A percentile compares a stretch with the other conserved stretches of the same genome.
Evolutionary conservation across 2,797 vertebrate species (phyloP).

Genomic region (Melanotaenia nigrans): DNA sequence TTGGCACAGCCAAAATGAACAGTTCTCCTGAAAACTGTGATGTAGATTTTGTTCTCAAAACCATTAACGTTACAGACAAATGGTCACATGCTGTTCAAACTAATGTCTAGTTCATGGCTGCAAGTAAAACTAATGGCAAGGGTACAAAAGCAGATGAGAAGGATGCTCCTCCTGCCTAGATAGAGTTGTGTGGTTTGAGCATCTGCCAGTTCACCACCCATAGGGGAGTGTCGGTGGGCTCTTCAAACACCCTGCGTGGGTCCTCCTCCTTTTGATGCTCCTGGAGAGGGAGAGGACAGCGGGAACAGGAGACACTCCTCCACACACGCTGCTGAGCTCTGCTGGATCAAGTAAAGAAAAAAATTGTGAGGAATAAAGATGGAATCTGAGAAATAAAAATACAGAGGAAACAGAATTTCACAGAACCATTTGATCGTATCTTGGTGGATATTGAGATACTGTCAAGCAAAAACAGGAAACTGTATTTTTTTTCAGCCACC

Average conservation of each 20-base stretch:
- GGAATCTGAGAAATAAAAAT: slow-evolving; percentile 15
- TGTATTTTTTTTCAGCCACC: not conserved
- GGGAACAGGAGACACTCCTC: slow-evolving; percentile 75
- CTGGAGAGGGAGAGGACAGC: slow-evolving; percentile 78
- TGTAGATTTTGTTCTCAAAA: not conserved
- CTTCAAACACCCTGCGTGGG: slow-evolving; percentile 83
- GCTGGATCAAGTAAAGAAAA: slow-evolving; percentile 57
- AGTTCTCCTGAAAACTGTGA: not conserved
- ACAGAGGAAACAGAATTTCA: slow-evolving; percentile 11
- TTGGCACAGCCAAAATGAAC: not conserved
- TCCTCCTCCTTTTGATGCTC: slow-evolving; percentile 84
- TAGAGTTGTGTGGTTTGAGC: slow-evolving; percentile 81
- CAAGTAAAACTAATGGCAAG: slow-evolving; percentile 63
- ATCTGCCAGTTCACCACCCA: slow-evolving; percentile 85
- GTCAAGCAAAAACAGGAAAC: slow-evolving; percentile 2
- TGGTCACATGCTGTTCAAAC: slow-evolving; percentile 15
- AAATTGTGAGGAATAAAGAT: slow-evolving; percentile 31
- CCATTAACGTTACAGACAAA: not conserved
- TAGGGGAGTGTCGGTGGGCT: slow-evolving; percentile 77
- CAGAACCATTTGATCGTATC: slow-evolving; percentile 10
- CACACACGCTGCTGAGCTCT: slow-evolving; percentile 72
- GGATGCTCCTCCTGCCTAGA: slow-evolving; percentile 74
- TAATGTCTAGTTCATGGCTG: slow-evolving; percentile 49
- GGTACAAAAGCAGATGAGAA: slow-evolving; percentile 79
- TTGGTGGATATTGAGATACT: not conserved